Evolutionary conservation across 1,140 invertebrate genomes (phyloP), one percentile per base, ranked within the genome.

Genomic region (Eriocheir sinensis): DNA sequence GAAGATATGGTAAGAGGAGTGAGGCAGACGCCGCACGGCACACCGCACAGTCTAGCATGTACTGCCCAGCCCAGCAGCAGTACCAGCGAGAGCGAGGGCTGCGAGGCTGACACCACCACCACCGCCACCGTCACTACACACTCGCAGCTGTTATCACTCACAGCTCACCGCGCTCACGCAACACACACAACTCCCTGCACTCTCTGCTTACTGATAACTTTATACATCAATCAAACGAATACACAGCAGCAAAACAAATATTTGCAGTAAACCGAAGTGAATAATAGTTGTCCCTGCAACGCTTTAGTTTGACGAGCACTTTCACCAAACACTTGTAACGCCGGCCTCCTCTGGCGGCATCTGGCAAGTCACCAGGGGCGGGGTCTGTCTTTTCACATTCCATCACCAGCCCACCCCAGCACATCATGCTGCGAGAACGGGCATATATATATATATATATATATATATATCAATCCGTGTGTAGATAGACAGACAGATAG

Each of bases 121-220:
- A 72, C 92, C 44, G 89, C 92, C 79, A 93, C 92, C 85, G 89
- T 21, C 36, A 60, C 92, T 48, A 48, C 80, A n/a, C 38, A 93
- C 27, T 60, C 92, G 60, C 92, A 93, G 40, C 92, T 93, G 81
- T 93, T 93, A 93, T 93, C 92, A 93, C 92, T 89, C 53, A 83
- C 86, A 44, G 88, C 83, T 36, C 38, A 27, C 81, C 34, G 53
- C 53, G 27, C 89, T 34, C 40, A 34, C 89, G 53, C 38, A 27
- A 48, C 40, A 48, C 40, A 40, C 89, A 27, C 48, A 6, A 15
- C 48, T 32, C 0, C 41, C 44, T 6, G 21, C 15, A 90, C 32
- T 21, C 40, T n/a, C 30, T n/a, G 8, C 30, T 41, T 4, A 9
- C 30, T 41, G 34, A 1, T 86, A 32, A 6, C 34, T 12, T n/a